Base-by-base conservation (phyloP, 92 coral and sea anemone genomes). In the Parazoanthus swiftii region DNA sequence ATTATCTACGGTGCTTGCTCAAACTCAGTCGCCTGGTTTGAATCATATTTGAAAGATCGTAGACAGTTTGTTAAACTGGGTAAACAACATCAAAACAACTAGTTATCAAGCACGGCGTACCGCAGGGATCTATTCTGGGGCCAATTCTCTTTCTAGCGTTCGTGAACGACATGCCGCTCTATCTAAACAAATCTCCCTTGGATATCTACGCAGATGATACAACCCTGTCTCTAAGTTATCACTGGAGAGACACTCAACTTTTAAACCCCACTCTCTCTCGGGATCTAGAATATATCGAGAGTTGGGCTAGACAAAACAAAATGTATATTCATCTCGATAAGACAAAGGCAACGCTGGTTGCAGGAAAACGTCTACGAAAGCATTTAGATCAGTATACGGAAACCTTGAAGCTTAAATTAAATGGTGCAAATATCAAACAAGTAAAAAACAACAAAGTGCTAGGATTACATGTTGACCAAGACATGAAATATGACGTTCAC, bases 231-330 rank as follows among this genome's bases (percentile, higher is more conserved):
- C 38, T 73, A 73, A 73, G 77, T 29, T 73, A 73, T 73, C 4
- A 26, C 77, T 73, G 77, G 77, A 73, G 77, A 29, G 77, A 73
- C 38, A 73, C 25, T 73, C 77, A 73, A 73, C 77, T 73, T 4
- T 14, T 73, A 73, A 73, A 73, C 25, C 77, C 4, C 4, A 38
- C 77, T 73, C 39, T 73, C 3, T 73, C 77, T 4, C 38, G 77
- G 25, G 77, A 73, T 29, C 77, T 73, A 38, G 77, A 73, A 73
- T 33, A 33, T n/a, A 73, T 73, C 37, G 77, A 73, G 25, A 73
- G 77, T 38, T 13, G 37, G 77, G 77, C 36, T 10, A 26, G 38
- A 29, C 11, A 73, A 5, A 73, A 73, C 77, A 73, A 73, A 73
- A 73, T 26, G 77, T 73, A 73, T 38, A 73, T 73, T 73, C 77